Evolutionary conservation across 2,113 vertebrate genomes (phyloP).

Genomic region (Gallinago undulata): DNA sequence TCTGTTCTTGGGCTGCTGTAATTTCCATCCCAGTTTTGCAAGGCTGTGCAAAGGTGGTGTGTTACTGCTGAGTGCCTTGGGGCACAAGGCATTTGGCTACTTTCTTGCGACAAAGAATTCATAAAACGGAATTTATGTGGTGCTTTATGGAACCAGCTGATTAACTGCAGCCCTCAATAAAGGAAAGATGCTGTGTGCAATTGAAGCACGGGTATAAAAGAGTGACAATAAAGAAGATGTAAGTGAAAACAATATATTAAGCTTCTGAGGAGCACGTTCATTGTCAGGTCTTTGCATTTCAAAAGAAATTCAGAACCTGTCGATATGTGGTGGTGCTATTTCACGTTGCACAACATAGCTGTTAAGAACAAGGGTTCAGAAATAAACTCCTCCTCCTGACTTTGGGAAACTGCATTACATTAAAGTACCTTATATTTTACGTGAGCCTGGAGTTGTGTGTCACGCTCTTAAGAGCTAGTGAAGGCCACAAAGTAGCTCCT

Average conservation of each 20-base stretch:
- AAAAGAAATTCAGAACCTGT: background rate
- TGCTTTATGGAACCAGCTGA: conserved; percentile 29
- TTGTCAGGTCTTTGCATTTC: conserved; percentile 2
- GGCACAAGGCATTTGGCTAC: background rate
- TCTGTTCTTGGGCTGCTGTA: background rate
- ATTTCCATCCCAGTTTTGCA: background rate
- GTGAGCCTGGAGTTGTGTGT: background rate
- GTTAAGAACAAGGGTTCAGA: background rate
- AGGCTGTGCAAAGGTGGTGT: background rate
- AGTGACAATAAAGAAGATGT: conserved; percentile 15
- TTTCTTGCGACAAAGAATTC: conserved; percentile 11
- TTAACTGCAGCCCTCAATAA: conserved; percentile 39
- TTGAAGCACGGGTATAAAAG: conserved; percentile 18
- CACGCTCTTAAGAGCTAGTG: background rate
- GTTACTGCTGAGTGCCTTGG: background rate
- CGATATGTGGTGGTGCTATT: background rate
- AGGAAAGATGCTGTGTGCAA: background rate
- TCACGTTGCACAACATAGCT: fast-evolving
- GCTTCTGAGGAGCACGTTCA: background rate
- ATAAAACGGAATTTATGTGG: conserved; percentile 19
- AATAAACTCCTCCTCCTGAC: background rate
- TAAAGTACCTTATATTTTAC: background rate
- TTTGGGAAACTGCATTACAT: background rate
- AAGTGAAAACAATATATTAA: conserved; percentile 41
- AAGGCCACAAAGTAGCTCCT: background rate